phyloP scores from a whole-genome alignment of 30 jellyfish, hydroid and myxozoan species.

The Chironex yamaguchii region DNA sequence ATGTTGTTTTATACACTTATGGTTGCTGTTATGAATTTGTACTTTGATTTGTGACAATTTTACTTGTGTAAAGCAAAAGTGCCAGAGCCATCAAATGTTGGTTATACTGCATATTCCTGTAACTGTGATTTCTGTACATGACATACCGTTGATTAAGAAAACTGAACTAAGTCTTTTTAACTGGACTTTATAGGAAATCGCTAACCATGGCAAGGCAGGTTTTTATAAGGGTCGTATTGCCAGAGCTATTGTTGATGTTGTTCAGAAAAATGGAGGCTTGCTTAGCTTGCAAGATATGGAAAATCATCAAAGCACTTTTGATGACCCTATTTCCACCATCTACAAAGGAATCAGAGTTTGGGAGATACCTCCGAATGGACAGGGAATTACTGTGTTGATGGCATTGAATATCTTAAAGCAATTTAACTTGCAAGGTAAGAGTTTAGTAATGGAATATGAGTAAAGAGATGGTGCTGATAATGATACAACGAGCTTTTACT shows the following conservation, averaged over 20 bases:
- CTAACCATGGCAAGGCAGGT: constrained; percentile 77
- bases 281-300: constrained; percentile 73
- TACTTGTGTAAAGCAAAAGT: no score
- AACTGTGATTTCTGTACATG: no score
- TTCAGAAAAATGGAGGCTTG: constrained; percentile 82
- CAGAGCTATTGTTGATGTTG: constrained; percentile 79
- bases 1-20: no score
- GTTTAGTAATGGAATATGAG: background rate
- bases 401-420: constrained; percentile 85
- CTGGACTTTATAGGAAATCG: constrained; percentile 60
- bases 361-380: constrained; percentile 97
- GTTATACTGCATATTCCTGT: background rate
- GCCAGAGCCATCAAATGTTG: no score
- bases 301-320: constrained; percentile 72
- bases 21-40: no score
- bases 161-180: background rate
- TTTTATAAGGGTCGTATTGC: constrained; percentile 87
- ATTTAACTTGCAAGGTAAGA: constrained; percentile 66
- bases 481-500: background rate
- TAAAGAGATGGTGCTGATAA: background rate
- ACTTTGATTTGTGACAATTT: no score
- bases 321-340: constrained; percentile 73
- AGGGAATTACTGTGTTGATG: constrained; percentile 91
- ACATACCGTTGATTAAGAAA: no score
- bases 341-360: constrained; percentile 83